Evolutionary conservation across 1,140 invertebrate genomes (phyloP), one percentile per base, ranked within the genome.

Genomic region (Mamestra configurata): DNA sequence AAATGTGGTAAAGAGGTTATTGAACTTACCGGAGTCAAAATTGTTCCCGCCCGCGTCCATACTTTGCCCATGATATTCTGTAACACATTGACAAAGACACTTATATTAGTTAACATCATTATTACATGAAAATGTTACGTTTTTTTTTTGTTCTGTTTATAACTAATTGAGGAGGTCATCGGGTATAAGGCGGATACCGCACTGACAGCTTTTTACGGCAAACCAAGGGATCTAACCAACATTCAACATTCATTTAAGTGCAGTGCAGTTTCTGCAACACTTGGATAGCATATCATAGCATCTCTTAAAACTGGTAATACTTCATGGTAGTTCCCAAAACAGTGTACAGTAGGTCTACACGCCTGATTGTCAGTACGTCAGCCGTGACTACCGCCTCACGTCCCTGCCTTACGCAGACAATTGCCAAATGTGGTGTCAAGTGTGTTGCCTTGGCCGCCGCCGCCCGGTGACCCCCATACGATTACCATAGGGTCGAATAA

Each of bases 51-150:
- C 95, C 84, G 95, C 95, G 84, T 96, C 96, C 96, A 96, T 96
- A 77, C 95, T 95, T 92, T 95, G 95, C 91, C 93, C 95, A 95
- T 96, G 96, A 94, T 96, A 96, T 95, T 96, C 96, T 96, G 94
- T 77, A 96, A 96, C 43, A 77, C 82, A 64, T 80, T 27, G 40
- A 70, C 66, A 49, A 24, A 70, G 27, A 80, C 73, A 76, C 4
- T 78, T 51, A 43, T 72, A 82, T 78, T 61, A 75, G 70, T 49
- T 18, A 0, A 61, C 1, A 49, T 0, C 18, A 27, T 22, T 31
- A 43, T 43, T 7, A 66, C 0, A 61, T 35, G 15, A 59, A 27
- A 43, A n/a, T 46, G n/a, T 8, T 8, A 15, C 18, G 3, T 20
- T 46, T 43, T 24, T 46, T 24, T 68, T 72, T 22, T 64, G 37